These are phyloP conservation scores for Dasypogon diadema DNA, from an alignment of 2,888 invertebrate genomes.

Conservation along the genomic window DNA sequence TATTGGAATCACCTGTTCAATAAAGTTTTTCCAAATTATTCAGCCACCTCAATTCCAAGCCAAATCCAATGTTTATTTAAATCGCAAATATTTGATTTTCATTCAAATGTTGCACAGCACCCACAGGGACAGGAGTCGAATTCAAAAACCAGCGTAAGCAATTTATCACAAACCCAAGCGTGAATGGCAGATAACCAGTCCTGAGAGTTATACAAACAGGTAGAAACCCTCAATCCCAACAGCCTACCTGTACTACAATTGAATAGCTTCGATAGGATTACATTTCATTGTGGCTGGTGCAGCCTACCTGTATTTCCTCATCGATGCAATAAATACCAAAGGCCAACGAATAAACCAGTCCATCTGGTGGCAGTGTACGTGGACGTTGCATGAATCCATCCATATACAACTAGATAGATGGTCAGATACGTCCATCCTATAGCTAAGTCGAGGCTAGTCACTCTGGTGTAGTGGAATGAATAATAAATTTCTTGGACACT, in stretches of 20 bases:
- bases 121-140: too few species aligned
- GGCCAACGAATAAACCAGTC: neutral
- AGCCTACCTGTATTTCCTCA: neutral
- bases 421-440: neutral
- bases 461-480: constrained; percentile 10
- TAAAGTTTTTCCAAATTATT: too few species aligned
- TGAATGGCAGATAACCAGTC: neutral
- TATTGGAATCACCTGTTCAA: too few species aligned
- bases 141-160: too few species aligned
- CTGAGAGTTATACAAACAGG: constrained; percentile 1
- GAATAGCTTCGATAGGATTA: constrained; percentile 17
- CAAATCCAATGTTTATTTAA: too few species aligned
- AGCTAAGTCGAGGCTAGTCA: neutral
- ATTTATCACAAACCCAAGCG: neutral
- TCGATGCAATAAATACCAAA: constrained; percentile 14
- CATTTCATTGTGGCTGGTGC: neutral
- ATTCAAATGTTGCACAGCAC: too few species aligned
- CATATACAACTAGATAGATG: too few species aligned
- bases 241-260: constrained; percentile 20
- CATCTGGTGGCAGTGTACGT: too few species aligned
- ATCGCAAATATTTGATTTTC: too few species aligned
- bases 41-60: too few species aligned
- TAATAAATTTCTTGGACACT: constrained; percentile 20
- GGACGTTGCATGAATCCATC: neutral
- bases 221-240: neutral